These are phyloP conservation scores for Drosophila fungiperda DNA, from an alignment of 2,888 invertebrate genomes.

Conservation along the genomic window DNA sequence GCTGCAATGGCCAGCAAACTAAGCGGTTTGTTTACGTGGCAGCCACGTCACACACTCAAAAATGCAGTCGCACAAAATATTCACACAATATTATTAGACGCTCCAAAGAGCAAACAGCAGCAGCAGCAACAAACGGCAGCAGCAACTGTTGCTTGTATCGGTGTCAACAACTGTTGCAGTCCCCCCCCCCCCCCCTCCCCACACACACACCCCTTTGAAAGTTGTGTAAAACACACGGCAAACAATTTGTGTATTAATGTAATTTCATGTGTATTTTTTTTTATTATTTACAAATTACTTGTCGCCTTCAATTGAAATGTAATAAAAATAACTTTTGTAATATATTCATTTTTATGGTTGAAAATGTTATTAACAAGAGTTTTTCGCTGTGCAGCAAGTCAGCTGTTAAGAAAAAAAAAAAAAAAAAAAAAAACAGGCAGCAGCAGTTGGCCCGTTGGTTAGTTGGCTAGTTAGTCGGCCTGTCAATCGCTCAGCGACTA, in stretches of 20 bases:
- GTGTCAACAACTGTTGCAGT: conserved; percentile 26
- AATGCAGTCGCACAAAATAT: conserved; percentile 42
- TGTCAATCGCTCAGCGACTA: conserved; percentile 80
- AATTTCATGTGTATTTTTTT: not conserved
- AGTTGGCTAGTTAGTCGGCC: conserved; percentile 73
- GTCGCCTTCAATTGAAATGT: not conserved
- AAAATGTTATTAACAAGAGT: not conserved
- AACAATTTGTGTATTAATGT: not conserved
- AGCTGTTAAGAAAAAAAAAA: conserved; percentile 24
- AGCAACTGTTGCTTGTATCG: conserved; percentile 17
- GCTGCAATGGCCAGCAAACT: conserved; percentile 44
- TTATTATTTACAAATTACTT: not conserved
- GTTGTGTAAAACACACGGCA: conserved; percentile 28
- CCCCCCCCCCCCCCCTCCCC: not conserved
- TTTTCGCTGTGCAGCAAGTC: conserved; percentile 9
- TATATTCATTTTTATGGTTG: not conserved
- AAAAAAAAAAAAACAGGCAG: conserved; percentile 24
- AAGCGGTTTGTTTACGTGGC: conserved; percentile 70
- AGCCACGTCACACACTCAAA: conserved; percentile 40
- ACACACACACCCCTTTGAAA: not conserved
- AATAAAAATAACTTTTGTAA: not conserved
- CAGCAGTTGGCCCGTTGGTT: conserved; percentile 53
- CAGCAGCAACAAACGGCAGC: conserved; percentile 10
- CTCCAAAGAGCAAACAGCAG: conserved; percentile 25
- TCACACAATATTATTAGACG: conserved; percentile 56